Base-by-base conservation (phyloP, 2,797 vertebrate genomes). In the Parotocinclus haroldoi region DNA sequence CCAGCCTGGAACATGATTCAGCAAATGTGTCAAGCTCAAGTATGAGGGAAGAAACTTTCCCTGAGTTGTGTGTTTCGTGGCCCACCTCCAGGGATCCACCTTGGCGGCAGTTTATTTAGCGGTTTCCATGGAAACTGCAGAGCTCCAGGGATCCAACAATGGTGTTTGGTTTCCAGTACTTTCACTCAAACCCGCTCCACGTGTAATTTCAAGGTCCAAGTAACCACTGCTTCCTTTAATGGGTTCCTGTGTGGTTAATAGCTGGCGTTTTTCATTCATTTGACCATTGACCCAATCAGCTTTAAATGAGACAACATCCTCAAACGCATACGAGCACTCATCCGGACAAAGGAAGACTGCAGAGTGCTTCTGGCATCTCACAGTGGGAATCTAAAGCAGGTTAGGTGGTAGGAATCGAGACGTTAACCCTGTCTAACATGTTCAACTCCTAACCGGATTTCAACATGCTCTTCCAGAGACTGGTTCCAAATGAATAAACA, bases 41-140 rank as follows among this genome's bases (percentile, higher is more conserved):
- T 66, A 63, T 68, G 63, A 46, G 4, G n/a, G 17, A 58, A 40
- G 39, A 62, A 72, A 74, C 66, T 67, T 64, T 61, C 69, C 55
- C 64, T 50, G 45, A 62, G 66, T 73, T 5, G 27, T 27, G 2
- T 27, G 27, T 27, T 73, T 68, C 63, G 54, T 58, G 62, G 70
- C 77, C 58, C 53, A 58, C 50, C 64, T 79, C 76, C 76, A 79
- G 66, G 65, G 72, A 83, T 76, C 77, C 82, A 78, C 72, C 80
- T 82, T 75, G 71, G 82, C 78, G 78, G 78, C 68, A 37, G 80
- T 86, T 86, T 89, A 87, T 88, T 84, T 85, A 77, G 73, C 77
- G 74, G 89, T 89, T 86, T 79, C 85, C 82, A 88, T 89, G 80
- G 89, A 82, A 89, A 91, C 88, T 78, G 73, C 72, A 63, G 62